Base-by-base conservation (phyloP, 35 echinoderm and acorn worm genomes). In the Apostichopus californicus region DNA sequence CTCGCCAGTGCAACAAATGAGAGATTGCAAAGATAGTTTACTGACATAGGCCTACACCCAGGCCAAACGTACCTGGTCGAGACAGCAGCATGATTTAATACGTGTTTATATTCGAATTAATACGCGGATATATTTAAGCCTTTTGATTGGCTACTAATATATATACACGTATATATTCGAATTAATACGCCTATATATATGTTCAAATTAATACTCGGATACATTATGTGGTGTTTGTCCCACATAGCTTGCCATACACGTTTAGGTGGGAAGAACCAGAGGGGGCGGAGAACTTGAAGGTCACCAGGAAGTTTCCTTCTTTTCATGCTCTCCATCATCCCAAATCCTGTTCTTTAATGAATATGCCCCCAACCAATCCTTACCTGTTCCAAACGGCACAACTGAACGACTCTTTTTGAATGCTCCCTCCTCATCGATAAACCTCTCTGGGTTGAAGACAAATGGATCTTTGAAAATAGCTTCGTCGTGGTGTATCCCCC, bases 371-470 rank as follows among this genome's bases (percentile, higher is more conserved):
- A 12, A 66, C 63, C 63, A 17, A 66, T 66, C 15, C 78, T 90
- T 46, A 90, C 88, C 88, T 55, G 56, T 15, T 77, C 68, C 28
- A 56, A 78, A 90, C 10, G 53, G 66, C 5, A 90, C 54, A 18
- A 73, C 64, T 3, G 54, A 28, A 15, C 54, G 73, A 54, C 73
- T 56, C 5, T 22, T 17, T 5, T 34, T 12, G 68, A 90, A 90
- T 55, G 5, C 46, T 21, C 92, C 92, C 6, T 93, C 25, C 0
- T 91, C 81, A 85, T 93, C 79, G 15, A 96, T 23, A 68, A 96
- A 96, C 71, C 95, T 96, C 79, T 96, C 95, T 79, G 95, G 95
- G 17, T 83, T 96, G 72, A 96, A 96, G 6, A 59, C 58, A 5
- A 87, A 11, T 63, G 95, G 95, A 56, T 96, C 88, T 55, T 64